These are phyloP conservation scores for Branchinecta lindahli DNA, from an alignment of 1,140 invertebrate species.

Conservation along the genomic window DNA sequence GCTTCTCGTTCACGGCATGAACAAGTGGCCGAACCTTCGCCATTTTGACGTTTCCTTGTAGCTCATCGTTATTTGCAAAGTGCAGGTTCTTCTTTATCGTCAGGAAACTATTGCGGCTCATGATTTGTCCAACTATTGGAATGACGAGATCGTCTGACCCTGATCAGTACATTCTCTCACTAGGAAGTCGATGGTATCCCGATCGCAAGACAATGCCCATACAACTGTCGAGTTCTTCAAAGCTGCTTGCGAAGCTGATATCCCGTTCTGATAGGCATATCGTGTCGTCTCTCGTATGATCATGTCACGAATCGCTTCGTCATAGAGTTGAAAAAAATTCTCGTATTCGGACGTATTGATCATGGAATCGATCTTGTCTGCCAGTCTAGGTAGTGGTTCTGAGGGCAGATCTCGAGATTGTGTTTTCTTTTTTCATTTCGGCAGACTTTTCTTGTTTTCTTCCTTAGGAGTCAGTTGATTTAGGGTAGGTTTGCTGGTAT, in stretches of 20 bases:
- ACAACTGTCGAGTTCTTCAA: conserved; percentile 1
- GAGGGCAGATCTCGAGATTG: neutral
- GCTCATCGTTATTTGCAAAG: conserved; percentile 8
- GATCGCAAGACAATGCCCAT: neutral
- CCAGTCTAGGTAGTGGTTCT: conserved; percentile 8
- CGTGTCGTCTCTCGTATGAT: conserved; percentile 3
- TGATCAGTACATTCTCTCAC: conserved; percentile 4
- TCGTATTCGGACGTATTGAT: neutral
- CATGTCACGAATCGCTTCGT: conserved; percentile 1
- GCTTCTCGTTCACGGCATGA: neutral
- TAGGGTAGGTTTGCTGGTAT: too few relatives aligned
- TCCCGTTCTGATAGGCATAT: neutral
- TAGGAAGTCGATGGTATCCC: neutral
- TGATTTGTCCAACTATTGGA: neutral
- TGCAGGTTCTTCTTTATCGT: neutral
- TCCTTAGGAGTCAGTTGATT: neutral
- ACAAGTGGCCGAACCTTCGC: neutral
- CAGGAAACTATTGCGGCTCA: neutral
- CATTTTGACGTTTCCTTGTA: conserved; percentile 1
- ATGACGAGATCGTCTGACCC: neutral
- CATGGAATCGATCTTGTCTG: neutral
- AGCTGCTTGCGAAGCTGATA: neutral
- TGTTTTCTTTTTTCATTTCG: neutral
- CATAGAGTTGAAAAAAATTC: neutral
- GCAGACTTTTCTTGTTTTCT: neutral